Conservation (phyloP, 2,113 vertebrate genomes). For the Monarcha castaneiventris region DNA sequence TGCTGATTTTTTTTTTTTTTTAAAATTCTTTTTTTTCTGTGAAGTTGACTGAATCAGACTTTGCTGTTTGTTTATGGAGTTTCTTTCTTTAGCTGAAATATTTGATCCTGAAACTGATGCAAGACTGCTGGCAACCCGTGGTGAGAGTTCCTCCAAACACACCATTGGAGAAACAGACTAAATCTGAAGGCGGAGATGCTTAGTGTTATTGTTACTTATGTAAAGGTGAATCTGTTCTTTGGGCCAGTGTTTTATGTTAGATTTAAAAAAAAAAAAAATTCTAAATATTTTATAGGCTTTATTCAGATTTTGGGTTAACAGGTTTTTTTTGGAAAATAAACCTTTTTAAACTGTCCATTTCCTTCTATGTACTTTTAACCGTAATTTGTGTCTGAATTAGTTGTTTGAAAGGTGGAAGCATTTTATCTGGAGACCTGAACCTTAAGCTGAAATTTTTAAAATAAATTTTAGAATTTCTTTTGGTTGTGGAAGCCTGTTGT, state of each 20-base stretch:
- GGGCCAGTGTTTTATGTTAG: not conserved
- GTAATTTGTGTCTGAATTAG: not conserved
- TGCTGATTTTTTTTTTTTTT: not conserved
- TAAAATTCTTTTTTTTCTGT: not conserved
- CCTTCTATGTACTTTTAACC: not conserved
- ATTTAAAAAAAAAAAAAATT: not conserved
- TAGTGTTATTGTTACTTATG: not conserved
- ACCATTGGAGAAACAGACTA: not conserved
- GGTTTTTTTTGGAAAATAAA: not conserved
- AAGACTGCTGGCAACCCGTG: not conserved
- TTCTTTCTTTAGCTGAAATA: slow-evolving; percentile 26
- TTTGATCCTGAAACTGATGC: slow-evolving; percentile 1
- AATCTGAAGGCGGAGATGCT: not conserved
- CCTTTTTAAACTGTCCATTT: not conserved
- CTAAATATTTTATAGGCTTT: not conserved
- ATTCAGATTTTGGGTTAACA: not conserved
- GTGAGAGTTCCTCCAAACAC: not conserved
- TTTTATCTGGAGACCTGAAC: not conserved
- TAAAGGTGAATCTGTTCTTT: not conserved
- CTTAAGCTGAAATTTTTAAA: not conserved
- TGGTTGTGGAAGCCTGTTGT: not conserved
- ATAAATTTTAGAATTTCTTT: not conserved
- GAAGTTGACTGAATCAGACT: not conserved
- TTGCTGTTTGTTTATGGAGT: slow-evolving; percentile 25
- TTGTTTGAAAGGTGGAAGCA: not conserved